A percentile compares a stretch with the other conserved stretches of the same genome.
These are phyloP conservation scores for Lathamus discolor DNA, from an alignment of 2,113 vertebrate species.

Conservation along the genomic window DNA sequence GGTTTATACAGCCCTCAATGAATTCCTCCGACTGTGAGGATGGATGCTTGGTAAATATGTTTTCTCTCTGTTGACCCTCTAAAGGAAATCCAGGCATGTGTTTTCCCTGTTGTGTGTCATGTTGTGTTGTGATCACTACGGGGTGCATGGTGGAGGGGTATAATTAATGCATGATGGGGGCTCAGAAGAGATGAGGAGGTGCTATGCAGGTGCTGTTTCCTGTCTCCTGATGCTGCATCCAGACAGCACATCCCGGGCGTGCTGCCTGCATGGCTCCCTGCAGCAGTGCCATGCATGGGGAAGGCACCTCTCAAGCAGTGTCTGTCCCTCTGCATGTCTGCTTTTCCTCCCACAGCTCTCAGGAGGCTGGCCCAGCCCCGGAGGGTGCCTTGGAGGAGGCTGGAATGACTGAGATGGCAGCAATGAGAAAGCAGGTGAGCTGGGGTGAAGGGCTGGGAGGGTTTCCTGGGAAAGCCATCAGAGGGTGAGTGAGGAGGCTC, in stretches of 20 bases:
- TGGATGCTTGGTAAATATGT: neutral
- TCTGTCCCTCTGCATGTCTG: neutral
- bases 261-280: accelerated
- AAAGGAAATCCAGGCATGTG: neutral
- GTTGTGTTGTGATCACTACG: neutral
- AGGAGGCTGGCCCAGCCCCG: neutral
- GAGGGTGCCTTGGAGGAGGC: constrained; percentile 21
- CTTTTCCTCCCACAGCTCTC: constrained; percentile 9
- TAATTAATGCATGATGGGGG: neutral
- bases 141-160: neutral
- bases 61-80: neutral
- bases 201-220: neutral
- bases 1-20: neutral
- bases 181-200: neutral
- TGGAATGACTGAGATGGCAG: constrained; percentile 9
- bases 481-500: neutral
- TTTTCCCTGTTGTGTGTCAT: neutral
- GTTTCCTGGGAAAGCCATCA: neutral
- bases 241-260: neutral
- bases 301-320: neutral
- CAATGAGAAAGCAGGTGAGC: constrained; percentile 64
- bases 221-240: neutral
- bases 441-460: neutral
- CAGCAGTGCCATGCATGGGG: accelerated
- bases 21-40: neutral